Evolutionary conservation across 1,140 invertebrate genomes (phyloP).

Genomic region (Saxidomus purpurata): DNA sequence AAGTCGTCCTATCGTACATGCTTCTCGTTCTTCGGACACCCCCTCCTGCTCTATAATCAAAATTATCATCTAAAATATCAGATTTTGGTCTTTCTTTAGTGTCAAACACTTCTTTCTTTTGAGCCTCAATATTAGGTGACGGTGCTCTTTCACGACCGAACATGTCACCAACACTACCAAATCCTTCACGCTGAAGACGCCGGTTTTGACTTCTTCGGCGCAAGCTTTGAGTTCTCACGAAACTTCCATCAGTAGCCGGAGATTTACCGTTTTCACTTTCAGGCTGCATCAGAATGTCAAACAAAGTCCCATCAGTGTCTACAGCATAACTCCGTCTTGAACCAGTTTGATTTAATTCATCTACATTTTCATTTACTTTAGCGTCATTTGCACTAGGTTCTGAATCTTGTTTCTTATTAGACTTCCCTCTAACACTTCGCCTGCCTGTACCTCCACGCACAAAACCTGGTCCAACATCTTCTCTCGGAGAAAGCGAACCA

Average conservation of each 20-base stretch:
- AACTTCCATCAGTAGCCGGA: constrained; percentile 70
- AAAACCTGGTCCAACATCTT: constrained; percentile 65
- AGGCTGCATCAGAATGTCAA: constrained; percentile 78
- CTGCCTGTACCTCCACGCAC: constrained; percentile 76
- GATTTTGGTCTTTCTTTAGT: constrained; percentile 68
- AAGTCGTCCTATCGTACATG: constrained; percentile 72
- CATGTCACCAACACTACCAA: constrained; percentile 62
- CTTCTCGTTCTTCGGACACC: constrained; percentile 74
- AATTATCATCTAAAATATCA: constrained; percentile 61
- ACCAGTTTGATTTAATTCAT: constrained; percentile 60
- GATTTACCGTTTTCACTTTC: constrained; percentile 39
- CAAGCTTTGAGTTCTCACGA: constrained; percentile 79
- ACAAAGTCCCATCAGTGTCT: constrained; percentile 75
- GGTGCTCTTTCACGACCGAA: constrained; percentile 79
- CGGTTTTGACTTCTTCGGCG: constrained; percentile 74
- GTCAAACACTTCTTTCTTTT: constrained; percentile 52
- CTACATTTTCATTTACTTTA: constrained; percentile 29
- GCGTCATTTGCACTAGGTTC: constrained; percentile 48
- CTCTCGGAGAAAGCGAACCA: constrained; percentile 25
- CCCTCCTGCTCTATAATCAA: neutral
- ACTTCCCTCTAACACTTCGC: constrained; percentile 73
- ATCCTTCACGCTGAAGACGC: constrained; percentile 69
- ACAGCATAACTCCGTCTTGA: constrained; percentile 72
- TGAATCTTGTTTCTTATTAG: constrained; percentile 30
- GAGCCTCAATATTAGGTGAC: constrained; percentile 75